These are phyloP conservation scores for Drosophila monieri DNA, from an alignment of 2,888 invertebrate genomes.

Conservation along the genomic window DNA sequence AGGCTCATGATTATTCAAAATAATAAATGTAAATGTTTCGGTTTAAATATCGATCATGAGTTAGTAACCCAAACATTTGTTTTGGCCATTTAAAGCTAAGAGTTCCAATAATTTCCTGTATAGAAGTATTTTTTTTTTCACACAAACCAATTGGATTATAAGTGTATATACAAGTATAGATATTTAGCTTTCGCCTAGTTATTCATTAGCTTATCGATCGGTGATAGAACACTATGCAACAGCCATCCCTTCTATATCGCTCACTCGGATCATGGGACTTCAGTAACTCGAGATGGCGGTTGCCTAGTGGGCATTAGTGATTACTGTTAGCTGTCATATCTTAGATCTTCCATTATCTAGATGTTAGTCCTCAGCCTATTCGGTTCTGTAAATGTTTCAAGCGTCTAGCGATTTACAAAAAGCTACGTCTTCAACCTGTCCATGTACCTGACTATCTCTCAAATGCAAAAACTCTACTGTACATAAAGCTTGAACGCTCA, in stretches of 20 bases:
- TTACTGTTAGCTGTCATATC: conserved; percentile 62
- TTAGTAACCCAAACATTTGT: neutral
- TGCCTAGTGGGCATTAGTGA: conserved; percentile 43
- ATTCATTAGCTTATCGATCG: conserved; percentile 45
- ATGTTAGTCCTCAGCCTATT: conserved; percentile 29
- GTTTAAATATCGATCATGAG: neutral
- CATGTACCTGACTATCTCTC: conserved; percentile 66
- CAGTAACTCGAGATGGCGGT: neutral
- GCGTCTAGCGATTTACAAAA: conserved; percentile 40
- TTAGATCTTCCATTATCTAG: conserved; percentile 70
- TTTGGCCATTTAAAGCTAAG: neutral
- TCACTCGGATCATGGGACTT: neutral
- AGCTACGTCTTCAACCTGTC: conserved; percentile 72
- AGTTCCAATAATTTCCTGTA: neutral
- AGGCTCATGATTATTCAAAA: neutral
- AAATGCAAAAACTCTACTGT: conserved; percentile 21
- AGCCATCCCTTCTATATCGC: neutral
- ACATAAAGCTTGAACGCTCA: conserved; percentile 19
- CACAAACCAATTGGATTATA: neutral
- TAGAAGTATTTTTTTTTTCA: neutral
- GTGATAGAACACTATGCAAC: conserved; percentile 44
- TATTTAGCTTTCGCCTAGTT: conserved; percentile 23
- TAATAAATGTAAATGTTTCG: neutral
- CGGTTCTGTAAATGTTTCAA: conserved; percentile 56
- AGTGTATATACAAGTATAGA: conserved; percentile 19